Conservation (phyloP, 2,888 invertebrate genomes). For the Drosophila parthenogenetica region DNA sequence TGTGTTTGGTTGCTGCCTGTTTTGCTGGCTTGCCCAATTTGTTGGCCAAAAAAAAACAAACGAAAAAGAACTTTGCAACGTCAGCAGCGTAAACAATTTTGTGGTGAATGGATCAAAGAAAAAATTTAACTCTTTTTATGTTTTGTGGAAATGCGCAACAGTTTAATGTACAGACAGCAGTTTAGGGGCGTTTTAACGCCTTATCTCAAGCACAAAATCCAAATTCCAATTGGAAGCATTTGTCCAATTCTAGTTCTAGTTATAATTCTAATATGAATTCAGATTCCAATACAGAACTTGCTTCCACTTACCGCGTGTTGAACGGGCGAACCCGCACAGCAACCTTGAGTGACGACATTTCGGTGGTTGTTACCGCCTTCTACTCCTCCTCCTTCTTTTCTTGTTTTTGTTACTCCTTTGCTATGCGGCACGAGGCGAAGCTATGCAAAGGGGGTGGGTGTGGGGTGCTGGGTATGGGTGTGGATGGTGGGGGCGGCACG, state of each 20-base stretch:
- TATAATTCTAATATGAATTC: conserved; percentile 17
- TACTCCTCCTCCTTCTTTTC: conserved; percentile 9
- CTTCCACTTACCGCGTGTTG: conserved; percentile 90
- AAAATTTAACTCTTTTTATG: not conserved
- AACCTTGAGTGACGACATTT: conserved; percentile 96
- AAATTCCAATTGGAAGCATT: conserved; percentile 14
- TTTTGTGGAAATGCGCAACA: conserved; percentile 57
- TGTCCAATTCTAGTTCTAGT: conserved; percentile 11
- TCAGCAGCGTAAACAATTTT: conserved; percentile 39
- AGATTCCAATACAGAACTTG: conserved; percentile 17
- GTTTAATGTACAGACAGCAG: conserved; percentile 14
- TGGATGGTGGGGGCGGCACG: conserved; percentile 1
- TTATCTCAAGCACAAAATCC: conserved; percentile 2
- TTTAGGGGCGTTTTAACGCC: conserved; percentile 53
- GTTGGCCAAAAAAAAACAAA: conserved; percentile 28
- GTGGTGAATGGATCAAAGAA: conserved; percentile 28
- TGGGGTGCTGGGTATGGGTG: not conserved
- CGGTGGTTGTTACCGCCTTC: conserved; percentile 49
- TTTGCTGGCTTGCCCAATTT: conserved; percentile 22
- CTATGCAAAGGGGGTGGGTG: conserved; percentile 9
- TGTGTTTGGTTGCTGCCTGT: not conserved
- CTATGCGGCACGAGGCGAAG: conserved; percentile 27
- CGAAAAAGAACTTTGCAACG: conserved; percentile 34
- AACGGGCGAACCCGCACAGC: conserved; percentile 96
- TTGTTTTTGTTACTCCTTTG: conserved; percentile 42